These are phyloP conservation scores for Sycophila texana DNA, from an alignment of 2,888 invertebrate species.

Conservation along the genomic window DNA sequence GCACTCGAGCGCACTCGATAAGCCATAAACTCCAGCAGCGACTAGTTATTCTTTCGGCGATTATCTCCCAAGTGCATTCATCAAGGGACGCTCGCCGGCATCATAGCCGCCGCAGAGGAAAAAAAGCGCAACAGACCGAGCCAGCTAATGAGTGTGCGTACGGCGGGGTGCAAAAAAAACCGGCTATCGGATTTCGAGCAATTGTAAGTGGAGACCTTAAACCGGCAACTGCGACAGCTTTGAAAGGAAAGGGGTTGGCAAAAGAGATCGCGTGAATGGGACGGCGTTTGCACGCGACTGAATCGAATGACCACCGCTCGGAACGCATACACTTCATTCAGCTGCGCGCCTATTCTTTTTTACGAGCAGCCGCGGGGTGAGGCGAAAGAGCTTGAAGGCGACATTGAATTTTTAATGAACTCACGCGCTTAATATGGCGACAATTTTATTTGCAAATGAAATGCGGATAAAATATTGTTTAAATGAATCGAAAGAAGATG, in stretches of 20 bases:
- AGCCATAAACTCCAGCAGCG: background rate
- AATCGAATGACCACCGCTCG: background rate
- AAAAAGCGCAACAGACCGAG: slow-evolving; percentile 36
- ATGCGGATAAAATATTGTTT: too few species aligned
- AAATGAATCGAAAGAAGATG: too few species aligned
- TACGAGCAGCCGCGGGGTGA: background rate
- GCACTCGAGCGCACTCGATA: background rate
- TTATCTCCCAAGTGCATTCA: background rate
- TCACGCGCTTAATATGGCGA: too few species aligned
- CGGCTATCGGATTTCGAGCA: slow-evolving; percentile 41
- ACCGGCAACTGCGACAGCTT: slow-evolving; percentile 5
- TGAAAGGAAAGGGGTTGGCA: background rate
- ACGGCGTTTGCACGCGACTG: background rate
- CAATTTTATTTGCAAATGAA: too few species aligned
- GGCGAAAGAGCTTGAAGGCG: background rate
- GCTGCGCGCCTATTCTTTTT: background rate
- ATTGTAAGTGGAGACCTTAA: slow-evolving; percentile 38
- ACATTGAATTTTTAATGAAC: background rate
- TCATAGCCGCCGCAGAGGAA: background rate
- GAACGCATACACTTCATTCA: background rate
- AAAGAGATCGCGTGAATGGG: background rate
- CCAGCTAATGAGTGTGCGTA: slow-evolving; percentile 10
- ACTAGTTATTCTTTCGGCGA: background rate
- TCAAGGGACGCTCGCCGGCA: background rate
- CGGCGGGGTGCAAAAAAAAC: slow-evolving; percentile 15